These are phyloP conservation scores for Sinohyriopsis cumingii DNA, from an alignment of 2,888 invertebrate species.

Conservation along the genomic window DNA sequence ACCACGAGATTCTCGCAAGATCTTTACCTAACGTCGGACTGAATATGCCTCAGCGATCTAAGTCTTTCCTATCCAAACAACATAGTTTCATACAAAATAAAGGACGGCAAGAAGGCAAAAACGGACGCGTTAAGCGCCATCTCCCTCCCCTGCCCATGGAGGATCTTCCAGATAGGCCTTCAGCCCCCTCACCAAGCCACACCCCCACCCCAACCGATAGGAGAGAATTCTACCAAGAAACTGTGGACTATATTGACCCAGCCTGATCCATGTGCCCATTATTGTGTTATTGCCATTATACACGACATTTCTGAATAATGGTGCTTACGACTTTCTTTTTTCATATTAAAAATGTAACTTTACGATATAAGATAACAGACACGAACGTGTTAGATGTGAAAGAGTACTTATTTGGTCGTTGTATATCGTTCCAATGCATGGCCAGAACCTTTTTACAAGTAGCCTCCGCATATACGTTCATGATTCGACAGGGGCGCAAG, in stretches of 20 bases:
- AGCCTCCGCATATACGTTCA: no score
- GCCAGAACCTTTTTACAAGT: no score
- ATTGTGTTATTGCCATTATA: neutral
- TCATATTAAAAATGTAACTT: no score
- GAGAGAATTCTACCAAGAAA: constrained; percentile 45
- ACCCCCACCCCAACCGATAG: constrained; percentile 46
- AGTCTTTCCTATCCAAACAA: constrained; percentile 14
- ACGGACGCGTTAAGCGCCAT: constrained; percentile 19
- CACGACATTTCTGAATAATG: no score
- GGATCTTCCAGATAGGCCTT: constrained; percentile 45
- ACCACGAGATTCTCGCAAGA: constrained; percentile 31
- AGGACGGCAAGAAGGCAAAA: constrained; percentile 1
- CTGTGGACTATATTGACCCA: constrained; percentile 50
- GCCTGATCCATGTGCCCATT: constrained; percentile 14
- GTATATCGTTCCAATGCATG: no score
- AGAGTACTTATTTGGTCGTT: no score
- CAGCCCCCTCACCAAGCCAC: constrained; percentile 52
- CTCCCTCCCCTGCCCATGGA: constrained; percentile 50
- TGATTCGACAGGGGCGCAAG: no score
- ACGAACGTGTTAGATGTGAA: no score
- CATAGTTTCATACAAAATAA: constrained; percentile 20
- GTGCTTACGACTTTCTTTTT: no score
- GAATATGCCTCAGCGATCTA: constrained; percentile 23
- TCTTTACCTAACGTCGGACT: constrained; percentile 23
- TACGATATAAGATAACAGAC: no score